Evolutionary conservation across 1,140 invertebrate genomes (phyloP).

Genomic region (Tetragonula clypearis): DNA sequence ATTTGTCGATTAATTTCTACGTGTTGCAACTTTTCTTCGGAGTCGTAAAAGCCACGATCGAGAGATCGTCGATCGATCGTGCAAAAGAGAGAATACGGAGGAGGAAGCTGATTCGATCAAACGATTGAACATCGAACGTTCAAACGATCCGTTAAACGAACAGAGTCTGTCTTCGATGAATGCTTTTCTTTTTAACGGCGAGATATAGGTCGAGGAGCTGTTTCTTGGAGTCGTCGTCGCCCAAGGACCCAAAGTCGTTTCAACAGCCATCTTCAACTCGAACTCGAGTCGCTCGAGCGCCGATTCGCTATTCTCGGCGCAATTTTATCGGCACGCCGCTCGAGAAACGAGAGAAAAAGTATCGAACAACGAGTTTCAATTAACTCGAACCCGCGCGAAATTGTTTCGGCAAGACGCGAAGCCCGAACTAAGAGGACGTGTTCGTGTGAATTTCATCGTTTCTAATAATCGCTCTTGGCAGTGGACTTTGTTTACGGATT

Average conservation of each 20-base stretch:
- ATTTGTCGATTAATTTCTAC: too few species aligned
- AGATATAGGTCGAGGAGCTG: slow-evolving; percentile 57
- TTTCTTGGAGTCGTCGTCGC: slow-evolving; percentile 39
- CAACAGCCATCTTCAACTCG: slow-evolving; percentile 23
- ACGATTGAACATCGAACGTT: background rate
- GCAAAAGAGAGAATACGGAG: too few species aligned
- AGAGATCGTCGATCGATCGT: background rate
- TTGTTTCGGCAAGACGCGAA: background rate
- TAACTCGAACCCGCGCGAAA: background rate
- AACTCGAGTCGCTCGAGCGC: slow-evolving; percentile 19
- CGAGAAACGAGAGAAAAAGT: too few species aligned
- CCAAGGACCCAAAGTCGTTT: slow-evolving; percentile 34
- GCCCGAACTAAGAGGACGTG: background rate
- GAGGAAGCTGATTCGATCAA: background rate
- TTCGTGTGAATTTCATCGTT: background rate
- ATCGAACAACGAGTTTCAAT: background rate
- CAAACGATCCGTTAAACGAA: background rate
- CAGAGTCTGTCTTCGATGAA: slow-evolving; percentile 27
- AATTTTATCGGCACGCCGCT: background rate
- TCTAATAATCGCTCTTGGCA: slow-evolving; percentile 22
- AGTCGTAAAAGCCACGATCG: background rate
- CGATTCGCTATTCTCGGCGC: background rate
- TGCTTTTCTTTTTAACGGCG: slow-evolving; percentile 27
- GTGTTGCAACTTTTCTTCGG: too few species aligned
- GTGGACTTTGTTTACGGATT: slow-evolving; percentile 8